Conservation (phyloP, 2,113 vertebrate genomes). For the Podilymbus podiceps region DNA sequence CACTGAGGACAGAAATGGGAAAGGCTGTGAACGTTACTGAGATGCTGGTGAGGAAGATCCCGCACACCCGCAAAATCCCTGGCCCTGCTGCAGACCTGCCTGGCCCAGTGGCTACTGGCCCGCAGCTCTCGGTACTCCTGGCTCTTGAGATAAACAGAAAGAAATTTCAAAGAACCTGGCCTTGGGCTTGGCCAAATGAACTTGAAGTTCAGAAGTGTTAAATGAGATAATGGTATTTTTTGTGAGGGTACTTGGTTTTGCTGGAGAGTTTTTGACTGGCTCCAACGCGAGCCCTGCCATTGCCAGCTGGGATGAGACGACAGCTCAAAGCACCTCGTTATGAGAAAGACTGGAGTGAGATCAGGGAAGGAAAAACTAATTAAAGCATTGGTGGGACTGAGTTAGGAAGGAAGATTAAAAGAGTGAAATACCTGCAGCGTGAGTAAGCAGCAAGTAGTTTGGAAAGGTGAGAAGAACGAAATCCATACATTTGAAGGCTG, state of each 20-base stretch:
- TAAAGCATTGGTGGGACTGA: neutral
- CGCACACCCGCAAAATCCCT: neutral
- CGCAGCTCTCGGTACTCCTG: neutral
- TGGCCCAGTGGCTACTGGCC: neutral
- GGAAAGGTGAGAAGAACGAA: neutral
- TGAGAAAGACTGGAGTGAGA: neutral
- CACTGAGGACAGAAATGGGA: neutral
- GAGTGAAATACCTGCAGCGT: neutral
- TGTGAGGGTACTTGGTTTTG: neutral
- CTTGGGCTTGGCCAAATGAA: neutral
- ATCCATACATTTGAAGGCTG: neutral
- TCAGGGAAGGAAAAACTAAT: neutral
- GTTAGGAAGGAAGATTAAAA: neutral
- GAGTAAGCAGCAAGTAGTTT: neutral
- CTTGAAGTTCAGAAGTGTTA: neutral
- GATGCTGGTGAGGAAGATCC: neutral
- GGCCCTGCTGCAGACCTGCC: neutral
- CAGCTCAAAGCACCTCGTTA: neutral
- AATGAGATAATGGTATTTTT: neutral
- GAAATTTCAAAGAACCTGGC: neutral
- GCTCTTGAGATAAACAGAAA: neutral
- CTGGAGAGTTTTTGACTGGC: neutral
- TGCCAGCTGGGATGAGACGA: neutral
- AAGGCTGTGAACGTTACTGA: neutral
- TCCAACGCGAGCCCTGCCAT: fast-evolving